These are phyloP conservation scores for Melitaea athalia DNA, from an alignment of 2,888 invertebrate species.

Conservation along the genomic window DNA sequence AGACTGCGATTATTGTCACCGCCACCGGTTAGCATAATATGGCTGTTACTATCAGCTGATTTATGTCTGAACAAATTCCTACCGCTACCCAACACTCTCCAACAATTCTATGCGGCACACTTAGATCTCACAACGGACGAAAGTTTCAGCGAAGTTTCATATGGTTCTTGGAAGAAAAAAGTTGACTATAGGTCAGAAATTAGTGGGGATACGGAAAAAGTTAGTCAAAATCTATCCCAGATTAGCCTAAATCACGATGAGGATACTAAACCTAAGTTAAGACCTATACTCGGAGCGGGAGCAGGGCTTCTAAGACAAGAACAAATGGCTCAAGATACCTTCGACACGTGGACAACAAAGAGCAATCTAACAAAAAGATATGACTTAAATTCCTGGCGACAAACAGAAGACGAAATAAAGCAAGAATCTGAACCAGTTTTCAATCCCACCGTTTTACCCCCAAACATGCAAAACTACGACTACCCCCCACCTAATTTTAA, in stretches of 20 bases:
- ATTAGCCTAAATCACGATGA: conserved; percentile 64
- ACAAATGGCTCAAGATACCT: conserved; percentile 60
- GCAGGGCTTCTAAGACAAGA: conserved; percentile 65
- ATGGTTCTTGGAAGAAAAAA: conserved; percentile 75
- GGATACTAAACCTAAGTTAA: conserved; percentile 66
- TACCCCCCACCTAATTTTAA: conserved; percentile 61
- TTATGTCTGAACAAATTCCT: conserved; percentile 75
- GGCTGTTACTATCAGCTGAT: conserved; percentile 71
- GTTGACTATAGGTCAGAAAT: conserved; percentile 53
- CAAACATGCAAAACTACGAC: conserved; percentile 51
- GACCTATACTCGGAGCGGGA: conserved; percentile 74
- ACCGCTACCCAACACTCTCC: conserved; percentile 69
- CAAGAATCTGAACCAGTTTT: conserved; percentile 55
- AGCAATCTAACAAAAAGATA: conserved; percentile 64
- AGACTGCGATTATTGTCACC: conserved; percentile 65
- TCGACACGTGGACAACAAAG: conserved; percentile 68
- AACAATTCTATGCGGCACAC: conserved; percentile 75
- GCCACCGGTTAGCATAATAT: conserved; percentile 68
- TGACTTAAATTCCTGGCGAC: conserved; percentile 74
- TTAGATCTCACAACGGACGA: conserved; percentile 67
- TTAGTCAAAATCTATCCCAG: conserved; percentile 63
- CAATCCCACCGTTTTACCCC: conserved; percentile 63
- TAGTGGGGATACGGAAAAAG: conserved; percentile 53
- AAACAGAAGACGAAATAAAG: conserved; percentile 64
- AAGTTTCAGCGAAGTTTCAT: conserved; percentile 68